Percentiles rank a stretch among this genome's conserved stretches.
phyloP scores from a whole-genome alignment of 2,113 vertebrate species.

The Thamnophis sirtalis region DNA sequence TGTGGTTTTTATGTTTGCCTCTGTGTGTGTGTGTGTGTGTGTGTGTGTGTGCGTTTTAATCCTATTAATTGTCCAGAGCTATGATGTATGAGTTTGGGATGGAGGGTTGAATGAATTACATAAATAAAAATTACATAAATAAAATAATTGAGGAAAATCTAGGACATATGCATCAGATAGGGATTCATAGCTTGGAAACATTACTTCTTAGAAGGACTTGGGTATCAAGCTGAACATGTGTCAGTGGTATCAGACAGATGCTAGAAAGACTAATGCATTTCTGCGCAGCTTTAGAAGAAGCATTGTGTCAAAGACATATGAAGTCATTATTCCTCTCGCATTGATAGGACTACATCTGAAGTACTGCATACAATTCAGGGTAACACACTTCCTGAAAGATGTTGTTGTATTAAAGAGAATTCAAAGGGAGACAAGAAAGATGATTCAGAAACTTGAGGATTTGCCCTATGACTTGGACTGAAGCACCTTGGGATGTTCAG shows the following conservation, averaged over 20 bases:
- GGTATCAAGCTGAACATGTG: neutral
- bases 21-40: neutral
- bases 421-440: neutral
- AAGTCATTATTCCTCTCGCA: neutral
- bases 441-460: neutral
- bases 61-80: neutral
- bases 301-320: neutral
- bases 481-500: neutral
- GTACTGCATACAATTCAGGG: neutral
- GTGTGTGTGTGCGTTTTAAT: neutral
- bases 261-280: neutral
- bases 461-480: neutral
- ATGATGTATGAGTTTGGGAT: neutral
- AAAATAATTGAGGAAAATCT: neutral
- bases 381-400: neutral
- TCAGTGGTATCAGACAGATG: neutral
- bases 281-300: neutral
- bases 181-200: neutral
- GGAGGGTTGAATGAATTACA: neutral
- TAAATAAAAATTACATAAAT: neutral
- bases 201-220: neutral
- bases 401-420: neutral
- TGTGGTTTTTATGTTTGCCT: neutral
- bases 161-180: neutral
- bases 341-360: neutral